Base-by-base conservation (phyloP, 2,888 invertebrate genomes). In the Ornithoptera alexandrae region DNA sequence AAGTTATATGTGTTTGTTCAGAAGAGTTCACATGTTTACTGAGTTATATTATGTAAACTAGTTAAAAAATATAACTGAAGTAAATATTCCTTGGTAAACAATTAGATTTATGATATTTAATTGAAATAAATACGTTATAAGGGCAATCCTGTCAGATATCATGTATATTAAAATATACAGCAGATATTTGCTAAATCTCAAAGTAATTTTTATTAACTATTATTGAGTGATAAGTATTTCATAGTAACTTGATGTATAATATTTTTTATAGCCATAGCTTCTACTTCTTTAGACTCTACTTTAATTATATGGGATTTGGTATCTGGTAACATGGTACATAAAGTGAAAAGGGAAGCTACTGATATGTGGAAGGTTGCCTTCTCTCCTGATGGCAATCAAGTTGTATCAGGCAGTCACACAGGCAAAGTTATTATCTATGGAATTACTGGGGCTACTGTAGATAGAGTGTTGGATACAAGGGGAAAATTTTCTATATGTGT, bases 361-460 rank as follows among this genome's bases (percentile, higher is more conserved):
- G 97, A 99, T 89, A 94, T 97, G 46, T 99, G 99, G 99, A 97
- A 97, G 0, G 95, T 98, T 0, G 96, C 95, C 5, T 98, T 98
- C 85, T 98, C 98, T 0, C 98, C 98, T 0, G 97, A 98, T 82
- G 96, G 97, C 72, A 95, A 95, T 78, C 96, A 95, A 79, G 94
- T 99, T 17, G 97, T 98, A 20, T 96, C 98, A 3, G 98, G 98
- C 0, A 97, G 97, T 74, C 97, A 98, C 83, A 96, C 96, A 10
- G 98, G 98, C 10, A 98, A 98, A 92, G 96, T 99, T 71, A 95
- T 97, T 69, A 91, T 98, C 76, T 98, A 97, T 88, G 95, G 94
- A 75, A 96, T 97, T 0, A 97, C 97, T 81, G 96, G 95, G 61
- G 97, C 97, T 0, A 95, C 95, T 78, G 94, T 95, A 57, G 96